Percentiles rank a stretch among this genome's conserved stretches.
Conservation (phyloP, 2,797 vertebrate species). For the Anomalospiza imberbis region DNA sequence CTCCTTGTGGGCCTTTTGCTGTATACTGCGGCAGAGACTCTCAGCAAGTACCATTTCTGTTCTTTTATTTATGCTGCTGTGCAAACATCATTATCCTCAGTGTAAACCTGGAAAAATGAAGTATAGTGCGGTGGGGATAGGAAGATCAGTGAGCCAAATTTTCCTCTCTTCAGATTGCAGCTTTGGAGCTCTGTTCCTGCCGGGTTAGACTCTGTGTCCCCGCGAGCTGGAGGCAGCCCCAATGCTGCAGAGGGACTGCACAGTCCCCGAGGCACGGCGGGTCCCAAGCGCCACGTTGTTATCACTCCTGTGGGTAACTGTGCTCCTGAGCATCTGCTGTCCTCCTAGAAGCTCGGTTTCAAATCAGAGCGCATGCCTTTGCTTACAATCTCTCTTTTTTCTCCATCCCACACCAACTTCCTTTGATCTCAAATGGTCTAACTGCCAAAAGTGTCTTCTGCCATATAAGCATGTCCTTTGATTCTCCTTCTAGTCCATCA, state of each 20-base stretch:
- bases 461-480: neutral
- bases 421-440: neutral
- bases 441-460: neutral
- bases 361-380: neutral
- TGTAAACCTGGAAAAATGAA: constrained; percentile 6
- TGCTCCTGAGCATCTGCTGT: neutral
- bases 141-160: neutral
- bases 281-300: neutral
- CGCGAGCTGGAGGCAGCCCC: neutral
- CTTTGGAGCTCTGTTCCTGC: neutral
- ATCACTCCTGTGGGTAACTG: neutral
- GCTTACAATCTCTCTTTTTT: neutral
- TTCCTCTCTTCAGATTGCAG: neutral
- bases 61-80: neutral
- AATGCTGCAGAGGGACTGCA: accelerated
- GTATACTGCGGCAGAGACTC: neutral
- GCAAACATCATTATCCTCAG: neutral
- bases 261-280: accelerated
- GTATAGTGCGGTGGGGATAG: accelerated
- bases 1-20: neutral
- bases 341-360: neutral
- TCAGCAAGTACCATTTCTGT: neutral
- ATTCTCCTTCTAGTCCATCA: neutral
- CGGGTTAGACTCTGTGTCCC: neutral
- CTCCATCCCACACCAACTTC: neutral